Evolutionary conservation across 2,797 vertebrate genomes (phyloP).

Genomic region (Erethizon dorsatum): DNA sequence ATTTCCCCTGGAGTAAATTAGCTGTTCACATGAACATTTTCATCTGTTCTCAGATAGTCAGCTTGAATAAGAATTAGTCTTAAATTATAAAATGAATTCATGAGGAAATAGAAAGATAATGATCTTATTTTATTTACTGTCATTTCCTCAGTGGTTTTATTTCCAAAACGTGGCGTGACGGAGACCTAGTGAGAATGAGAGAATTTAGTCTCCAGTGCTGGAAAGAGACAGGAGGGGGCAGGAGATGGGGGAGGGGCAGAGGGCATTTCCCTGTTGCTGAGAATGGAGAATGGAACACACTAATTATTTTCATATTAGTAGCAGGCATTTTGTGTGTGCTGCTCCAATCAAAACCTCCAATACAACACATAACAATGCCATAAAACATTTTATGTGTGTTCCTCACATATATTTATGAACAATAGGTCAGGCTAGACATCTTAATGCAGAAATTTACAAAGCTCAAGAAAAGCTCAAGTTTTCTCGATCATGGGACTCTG

Average conservation of each 20-base stretch:
- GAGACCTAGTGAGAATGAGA: not conserved
- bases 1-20: not conserved
- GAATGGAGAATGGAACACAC: not conserved
- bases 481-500: not conserved
- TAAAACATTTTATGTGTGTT: slow-evolving; percentile 29
- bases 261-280: not conserved
- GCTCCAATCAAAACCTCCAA: not conserved
- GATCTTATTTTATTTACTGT: slow-evolving; percentile 30
- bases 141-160: slow-evolving; percentile 37
- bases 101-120: slow-evolving; percentile 50
- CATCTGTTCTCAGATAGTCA: slow-evolving; percentile 52
- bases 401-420: not conserved
- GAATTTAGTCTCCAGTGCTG: not conserved
- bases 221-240: not conserved
- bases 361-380: not conserved
- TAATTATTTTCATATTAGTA: not conserved
- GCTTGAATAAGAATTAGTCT: slow-evolving; percentile 36
- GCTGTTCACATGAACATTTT: not conserved
- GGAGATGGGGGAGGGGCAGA: not conserved
- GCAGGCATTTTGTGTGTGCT: not conserved
- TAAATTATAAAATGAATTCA: slow-evolving; percentile 44
- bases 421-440: not conserved
- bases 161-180: slow-evolving; percentile 19
- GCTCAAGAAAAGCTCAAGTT: not conserved
- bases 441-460: not conserved